Evolutionary conservation across 2,797 vertebrate species (phyloP).

Genomic region (Steatocranus sp.): DNA sequence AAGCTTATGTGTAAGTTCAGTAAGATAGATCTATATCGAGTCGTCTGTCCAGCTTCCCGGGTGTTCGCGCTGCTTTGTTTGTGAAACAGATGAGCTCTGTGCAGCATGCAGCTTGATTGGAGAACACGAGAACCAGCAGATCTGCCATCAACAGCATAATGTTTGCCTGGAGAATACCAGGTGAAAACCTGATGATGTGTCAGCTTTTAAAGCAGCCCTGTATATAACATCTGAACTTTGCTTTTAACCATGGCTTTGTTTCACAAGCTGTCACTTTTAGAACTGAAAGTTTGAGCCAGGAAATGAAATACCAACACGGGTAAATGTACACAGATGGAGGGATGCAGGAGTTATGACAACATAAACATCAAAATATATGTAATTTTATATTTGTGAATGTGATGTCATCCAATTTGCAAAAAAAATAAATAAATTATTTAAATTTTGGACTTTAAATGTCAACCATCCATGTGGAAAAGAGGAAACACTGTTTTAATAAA

Average conservation of each 20-base stretch:
- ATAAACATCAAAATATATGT: background rate
- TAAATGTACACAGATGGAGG: background rate
- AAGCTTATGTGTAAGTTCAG: background rate
- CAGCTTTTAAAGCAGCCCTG: background rate
- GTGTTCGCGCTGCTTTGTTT: too few relatives aligned
- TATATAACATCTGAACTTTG: background rate
- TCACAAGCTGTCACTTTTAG: background rate
- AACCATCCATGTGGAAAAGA: background rate
- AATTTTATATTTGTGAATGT: background rate
- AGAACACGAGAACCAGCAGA: background rate
- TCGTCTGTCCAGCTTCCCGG: background rate
- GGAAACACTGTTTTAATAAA: background rate
- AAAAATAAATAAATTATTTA: fast-evolving
- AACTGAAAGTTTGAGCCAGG: background rate
- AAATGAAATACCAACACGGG: background rate
- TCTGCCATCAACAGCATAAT: background rate
- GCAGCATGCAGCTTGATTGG: background rate
- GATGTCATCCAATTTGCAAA: background rate
- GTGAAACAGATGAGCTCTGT: background rate
- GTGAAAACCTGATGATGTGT: background rate
- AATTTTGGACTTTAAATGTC: background rate
- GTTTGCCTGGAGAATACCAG: background rate
- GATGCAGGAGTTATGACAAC: fast-evolving
- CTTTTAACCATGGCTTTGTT: background rate
- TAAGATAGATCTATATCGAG: background rate